A percentile compares a stretch with the other conserved stretches of the same genome.
phyloP scores from a whole-genome alignment of 2,797 vertebrate genomes.

The Sphaeramia orbicularis region DNA sequence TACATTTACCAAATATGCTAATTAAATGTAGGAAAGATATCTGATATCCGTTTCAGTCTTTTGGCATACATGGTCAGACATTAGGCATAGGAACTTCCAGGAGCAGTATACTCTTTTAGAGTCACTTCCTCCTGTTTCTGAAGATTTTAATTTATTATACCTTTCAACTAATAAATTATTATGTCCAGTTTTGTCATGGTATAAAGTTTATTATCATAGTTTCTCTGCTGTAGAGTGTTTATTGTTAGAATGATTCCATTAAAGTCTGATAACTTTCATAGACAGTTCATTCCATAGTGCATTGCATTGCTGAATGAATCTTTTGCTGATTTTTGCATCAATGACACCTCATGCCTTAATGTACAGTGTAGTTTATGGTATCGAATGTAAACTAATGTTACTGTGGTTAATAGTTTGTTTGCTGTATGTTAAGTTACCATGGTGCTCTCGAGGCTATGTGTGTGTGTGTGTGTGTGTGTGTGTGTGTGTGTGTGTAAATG shows the following conservation, averaged over 20 bases:
- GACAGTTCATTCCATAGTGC: slow-evolving; percentile 70
- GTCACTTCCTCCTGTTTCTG: slow-evolving; percentile 25
- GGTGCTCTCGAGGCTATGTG: slow-evolving; percentile 71
- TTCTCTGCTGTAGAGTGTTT: slow-evolving; percentile 36
- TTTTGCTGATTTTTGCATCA: slow-evolving; percentile 76
- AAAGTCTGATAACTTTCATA: slow-evolving; percentile 44
- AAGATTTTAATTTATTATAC: slow-evolving; percentile 28
- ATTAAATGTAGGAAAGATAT: slow-evolving; percentile 36
- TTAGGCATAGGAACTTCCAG: not conserved
- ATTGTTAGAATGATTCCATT: slow-evolving; percentile 27
- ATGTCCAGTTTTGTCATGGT: slow-evolving; percentile 26
- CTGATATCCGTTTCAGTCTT: slow-evolving; percentile 17
- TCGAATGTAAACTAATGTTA: slow-evolving; percentile 76
- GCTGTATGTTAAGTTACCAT: slow-evolving; percentile 69
- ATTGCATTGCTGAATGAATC: slow-evolving; percentile 65
- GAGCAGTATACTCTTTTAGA: slow-evolving; percentile 20
- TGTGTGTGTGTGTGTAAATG: slow-evolving; percentile 54
- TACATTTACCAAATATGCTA: slow-evolving; percentile 17
- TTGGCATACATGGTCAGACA: slow-evolving; percentile 38
- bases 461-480: slow-evolving; percentile 38
- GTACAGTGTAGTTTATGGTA: slow-evolving; percentile 80
- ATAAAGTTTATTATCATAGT: slow-evolving; percentile 11
- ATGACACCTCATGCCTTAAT: slow-evolving; percentile 89
- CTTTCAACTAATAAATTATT: slow-evolving; percentile 11
- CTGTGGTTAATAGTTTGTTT: slow-evolving; percentile 69